phyloP scores from a whole-genome alignment of 2,113 vertebrate species.

The human region DNA sequence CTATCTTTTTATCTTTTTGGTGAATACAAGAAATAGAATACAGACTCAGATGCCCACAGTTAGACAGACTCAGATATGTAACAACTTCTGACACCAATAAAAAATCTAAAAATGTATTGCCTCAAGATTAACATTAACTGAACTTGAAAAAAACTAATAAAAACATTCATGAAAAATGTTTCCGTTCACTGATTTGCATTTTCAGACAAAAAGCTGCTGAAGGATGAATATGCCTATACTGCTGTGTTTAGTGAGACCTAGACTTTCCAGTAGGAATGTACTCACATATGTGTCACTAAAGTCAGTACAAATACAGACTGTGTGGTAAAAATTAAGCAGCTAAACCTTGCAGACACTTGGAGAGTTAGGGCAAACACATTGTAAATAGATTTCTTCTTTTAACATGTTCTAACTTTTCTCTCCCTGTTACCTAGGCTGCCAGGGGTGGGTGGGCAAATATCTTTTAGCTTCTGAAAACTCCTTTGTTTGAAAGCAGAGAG shows the following conservation, averaged over 20 bases:
- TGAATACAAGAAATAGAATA: background rate
- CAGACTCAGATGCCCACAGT: background rate
- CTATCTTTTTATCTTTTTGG: background rate
- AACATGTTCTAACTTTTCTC: conserved; percentile 62
- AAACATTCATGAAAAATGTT: background rate
- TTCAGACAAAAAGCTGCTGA: background rate
- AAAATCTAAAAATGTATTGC: background rate
- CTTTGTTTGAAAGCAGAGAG: conserved; percentile 58
- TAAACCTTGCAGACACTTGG: background rate
- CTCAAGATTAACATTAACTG: background rate
- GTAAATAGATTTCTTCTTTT: background rate
- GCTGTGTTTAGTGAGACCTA: background rate
- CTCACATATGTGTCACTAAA: background rate
- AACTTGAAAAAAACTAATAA: background rate
- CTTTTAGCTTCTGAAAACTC: conserved; percentile 46
- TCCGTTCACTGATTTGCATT: background rate
- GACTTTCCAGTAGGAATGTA: background rate
- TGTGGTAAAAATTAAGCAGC: background rate
- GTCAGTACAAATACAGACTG: background rate
- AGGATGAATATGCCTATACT: background rate
- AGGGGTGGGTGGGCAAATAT: conserved; percentile 37
- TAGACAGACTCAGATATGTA: background rate
- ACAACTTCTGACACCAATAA: background rate
- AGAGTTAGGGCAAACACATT: background rate
- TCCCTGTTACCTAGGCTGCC: background rate